These are phyloP conservation scores for Columbina picui DNA, from an alignment of 2,113 vertebrate species.

Conservation along the genomic window DNA sequence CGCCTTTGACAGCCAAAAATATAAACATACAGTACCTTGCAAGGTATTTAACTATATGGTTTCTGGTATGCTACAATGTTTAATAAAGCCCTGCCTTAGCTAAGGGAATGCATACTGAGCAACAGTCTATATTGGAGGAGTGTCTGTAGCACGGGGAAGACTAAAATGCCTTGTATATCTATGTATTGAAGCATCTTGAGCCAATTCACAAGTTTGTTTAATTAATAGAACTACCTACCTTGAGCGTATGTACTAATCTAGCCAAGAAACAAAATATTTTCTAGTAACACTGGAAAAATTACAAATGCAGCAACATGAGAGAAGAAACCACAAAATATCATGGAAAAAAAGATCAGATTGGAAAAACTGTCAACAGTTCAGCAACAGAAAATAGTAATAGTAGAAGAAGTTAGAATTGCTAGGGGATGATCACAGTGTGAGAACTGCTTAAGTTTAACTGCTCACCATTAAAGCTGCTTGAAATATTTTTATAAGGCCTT, in stretches of 20 bases:
- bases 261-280: neutral
- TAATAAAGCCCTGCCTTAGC: neutral
- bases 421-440: neutral
- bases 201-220: neutral
- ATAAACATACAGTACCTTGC: neutral
- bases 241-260: neutral
- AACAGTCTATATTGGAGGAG: neutral
- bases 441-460: neutral
- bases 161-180: neutral
- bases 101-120: neutral
- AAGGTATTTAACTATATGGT: neutral
- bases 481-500: neutral
- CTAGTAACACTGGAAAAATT: neutral
- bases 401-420: neutral
- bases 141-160: neutral
- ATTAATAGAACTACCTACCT: neutral
- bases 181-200: neutral
- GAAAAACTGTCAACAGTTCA: neutral
- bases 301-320: neutral
- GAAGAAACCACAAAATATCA: neutral
- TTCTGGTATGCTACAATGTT: accelerated
- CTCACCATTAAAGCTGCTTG: neutral
- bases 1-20: neutral
- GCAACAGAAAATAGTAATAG: neutral
- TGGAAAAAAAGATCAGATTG: neutral